Base-by-base conservation (phyloP, 2,113 vertebrate genomes). In the Tyto alba region DNA sequence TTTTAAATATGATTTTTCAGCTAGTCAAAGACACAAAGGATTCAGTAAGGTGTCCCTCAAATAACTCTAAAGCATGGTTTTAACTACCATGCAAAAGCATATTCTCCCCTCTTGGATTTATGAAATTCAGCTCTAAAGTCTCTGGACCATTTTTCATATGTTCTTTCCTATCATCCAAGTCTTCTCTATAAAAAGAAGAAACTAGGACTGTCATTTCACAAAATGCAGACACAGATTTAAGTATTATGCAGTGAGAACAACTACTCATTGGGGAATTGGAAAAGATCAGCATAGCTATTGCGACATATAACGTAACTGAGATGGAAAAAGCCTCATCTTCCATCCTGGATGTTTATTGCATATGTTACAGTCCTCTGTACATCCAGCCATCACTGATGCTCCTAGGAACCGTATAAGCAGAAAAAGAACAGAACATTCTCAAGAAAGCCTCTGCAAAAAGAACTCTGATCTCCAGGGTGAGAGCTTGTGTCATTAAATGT, bases 401-500 rank as follows among this genome's bases (percentile, higher is more conserved):
- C 11, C 0, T 6, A 85, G 72, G 73, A 76, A 89, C 87, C 38
- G 3, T 79, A 92, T 56, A 63, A 90, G 78, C 64, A 77, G 55
- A 74, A 85, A 93, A 85, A 92, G 90, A 91, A 88, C 89, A 91
- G 90, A 91, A 93, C 74, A 60, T 95, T 91, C 90, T 67, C 63
- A 64, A 94, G 81, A 90, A 95, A 91, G 43, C 36, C 72, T 91
- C 72, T 68, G 29, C n/a, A 72, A 90, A 69, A 43, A 27, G 10
- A 74, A 63, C 23, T 11, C n/a, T 41, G 29, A 88, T 92, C 60
- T 76, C 93, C 69, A 53, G 78, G n/a, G 73, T 64, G 63, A 90
- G 43, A 19, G 13, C 27, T 89, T 74, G 29, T 60, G 64, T 91
- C 80, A 52, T 83, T 89, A 89, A 56, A 87, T 4, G 23, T 38